Percentiles rank a stretch among this genome's conserved stretches.
Conservation (phyloP, 2,888 invertebrate species). For the Operophtera brumata region DNA sequence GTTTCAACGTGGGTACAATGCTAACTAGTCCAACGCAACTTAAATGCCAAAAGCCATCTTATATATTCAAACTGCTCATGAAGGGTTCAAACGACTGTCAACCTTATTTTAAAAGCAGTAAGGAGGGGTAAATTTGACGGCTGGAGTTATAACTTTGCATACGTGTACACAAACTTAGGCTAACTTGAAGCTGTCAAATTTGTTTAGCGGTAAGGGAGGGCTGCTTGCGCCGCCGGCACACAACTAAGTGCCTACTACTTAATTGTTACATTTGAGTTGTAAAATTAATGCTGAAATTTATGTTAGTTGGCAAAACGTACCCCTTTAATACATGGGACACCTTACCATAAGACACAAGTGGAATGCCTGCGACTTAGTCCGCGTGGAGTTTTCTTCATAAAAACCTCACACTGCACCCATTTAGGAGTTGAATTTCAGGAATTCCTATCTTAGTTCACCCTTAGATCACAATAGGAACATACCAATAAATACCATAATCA, state of each 20-base stretch:
- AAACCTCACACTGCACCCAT: no score
- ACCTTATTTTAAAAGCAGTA: slow-evolving; percentile 34
- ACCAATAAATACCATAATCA: no score
- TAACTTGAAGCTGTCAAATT: slow-evolving; percentile 80
- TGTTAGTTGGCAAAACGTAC: slow-evolving; percentile 48
- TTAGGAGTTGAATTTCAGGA: no score
- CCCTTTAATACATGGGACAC: slow-evolving; percentile 5
- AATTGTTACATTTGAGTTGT: slow-evolving; percentile 78
- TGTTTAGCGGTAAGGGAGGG: slow-evolving; percentile 77
- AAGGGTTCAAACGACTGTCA: slow-evolving; percentile 21
- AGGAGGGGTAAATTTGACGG: slow-evolving; percentile 17
- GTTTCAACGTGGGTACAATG: slow-evolving; percentile 73
- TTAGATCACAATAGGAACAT: no score
- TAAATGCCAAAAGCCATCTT: slow-evolving; percentile 45
- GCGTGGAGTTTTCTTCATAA: no score
- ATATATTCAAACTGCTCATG: slow-evolving; percentile 2
- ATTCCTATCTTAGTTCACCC: no score
- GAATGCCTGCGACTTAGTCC: no score
- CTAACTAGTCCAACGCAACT: slow-evolving; percentile 73
- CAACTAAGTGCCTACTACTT: slow-evolving; percentile 74
- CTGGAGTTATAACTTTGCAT: slow-evolving; percentile 48
- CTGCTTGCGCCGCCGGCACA: slow-evolving; percentile 70
- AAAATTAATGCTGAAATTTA: slow-evolving; percentile 76
- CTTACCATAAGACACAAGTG: no score
- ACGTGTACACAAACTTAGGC: slow-evolving; percentile 69